Evolutionary conservation across 2,113 vertebrate species (phyloP).

Genomic region (Aptenodytes forsteri): DNA sequence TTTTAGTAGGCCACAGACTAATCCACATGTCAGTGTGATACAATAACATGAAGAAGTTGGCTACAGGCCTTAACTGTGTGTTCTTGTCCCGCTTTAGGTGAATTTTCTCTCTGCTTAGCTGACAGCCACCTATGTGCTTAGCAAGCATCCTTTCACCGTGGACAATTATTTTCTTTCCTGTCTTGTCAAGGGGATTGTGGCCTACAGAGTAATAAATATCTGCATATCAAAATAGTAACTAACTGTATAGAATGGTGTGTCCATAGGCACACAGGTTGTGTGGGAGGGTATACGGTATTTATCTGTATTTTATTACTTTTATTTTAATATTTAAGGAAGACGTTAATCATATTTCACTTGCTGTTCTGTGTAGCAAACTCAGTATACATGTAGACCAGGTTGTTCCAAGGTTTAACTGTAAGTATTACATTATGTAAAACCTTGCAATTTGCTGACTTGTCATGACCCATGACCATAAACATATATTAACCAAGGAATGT

Average conservation of each 20-base stretch:
- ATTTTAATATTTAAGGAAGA: not conserved
- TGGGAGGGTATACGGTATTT: not conserved
- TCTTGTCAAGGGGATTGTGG: not conserved
- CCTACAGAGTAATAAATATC: not conserved
- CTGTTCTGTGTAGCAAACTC: not conserved
- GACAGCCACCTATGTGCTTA: not conserved
- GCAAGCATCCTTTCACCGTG: not conserved
- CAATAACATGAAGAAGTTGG: not conserved
- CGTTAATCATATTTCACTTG: not conserved
- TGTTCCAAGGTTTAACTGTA: not conserved
- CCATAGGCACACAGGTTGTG: not conserved
- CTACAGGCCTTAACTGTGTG: not conserved
- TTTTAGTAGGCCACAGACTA: not conserved
- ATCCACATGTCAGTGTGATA: not conserved
- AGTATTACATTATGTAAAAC: no score
- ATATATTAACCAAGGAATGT: no score
- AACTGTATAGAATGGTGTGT: not conserved
- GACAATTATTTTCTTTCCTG: not conserved
- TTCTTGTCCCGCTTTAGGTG: not conserved
- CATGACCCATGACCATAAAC: not conserved
- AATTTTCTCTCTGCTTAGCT: not conserved
- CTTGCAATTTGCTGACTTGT: not conserved
- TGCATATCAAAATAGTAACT: not conserved
- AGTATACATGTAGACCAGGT: no score
- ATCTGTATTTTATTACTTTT: not conserved